Conservation (phyloP, 1,140 invertebrate species). For the Aleiodes sp. region DNA sequence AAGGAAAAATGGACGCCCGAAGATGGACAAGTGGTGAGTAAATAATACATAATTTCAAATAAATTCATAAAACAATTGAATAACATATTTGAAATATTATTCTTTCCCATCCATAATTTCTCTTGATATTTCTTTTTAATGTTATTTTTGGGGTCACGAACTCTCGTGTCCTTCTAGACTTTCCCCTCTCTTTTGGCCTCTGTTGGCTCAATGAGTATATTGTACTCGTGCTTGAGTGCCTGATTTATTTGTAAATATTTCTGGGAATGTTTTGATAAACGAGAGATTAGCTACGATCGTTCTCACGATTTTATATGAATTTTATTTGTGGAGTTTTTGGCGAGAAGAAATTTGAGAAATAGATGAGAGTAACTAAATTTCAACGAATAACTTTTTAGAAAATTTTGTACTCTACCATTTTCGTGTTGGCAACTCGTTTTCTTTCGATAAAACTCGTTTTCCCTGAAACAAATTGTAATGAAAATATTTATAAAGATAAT, state of each 20-base stretch:
- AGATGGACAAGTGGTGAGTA: not conserved
- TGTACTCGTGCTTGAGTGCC: conserved; percentile 1
- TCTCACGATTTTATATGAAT: conserved; percentile 31
- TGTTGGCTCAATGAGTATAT: not conserved
- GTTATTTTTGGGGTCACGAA: conserved; percentile 17
- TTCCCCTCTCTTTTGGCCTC: conserved; percentile 5
- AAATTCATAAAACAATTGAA: not conserved
- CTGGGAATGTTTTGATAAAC: not conserved
- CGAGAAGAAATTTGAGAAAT: conserved; percentile 27
- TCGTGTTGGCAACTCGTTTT: too few species aligned
- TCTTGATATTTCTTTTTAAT: not conserved
- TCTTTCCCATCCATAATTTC: not conserved
- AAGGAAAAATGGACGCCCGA: not conserved
- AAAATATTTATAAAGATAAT: not conserved
- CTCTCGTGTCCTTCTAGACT: conserved; percentile 16
- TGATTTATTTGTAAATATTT: conserved; percentile 11
- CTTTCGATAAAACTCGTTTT: too few species aligned
- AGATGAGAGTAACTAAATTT: too few species aligned
- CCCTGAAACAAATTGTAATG: not conserved
- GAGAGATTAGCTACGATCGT: conserved; percentile 29
- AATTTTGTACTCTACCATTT: too few species aligned
- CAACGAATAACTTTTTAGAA: too few species aligned
- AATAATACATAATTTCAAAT: too few species aligned
- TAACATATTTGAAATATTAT: not conserved
- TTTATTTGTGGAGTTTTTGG: conserved; percentile 26